These are phyloP conservation scores for Drosophila obscura DNA, from an alignment of 1,140 invertebrate species.

Conservation along the genomic window DNA sequence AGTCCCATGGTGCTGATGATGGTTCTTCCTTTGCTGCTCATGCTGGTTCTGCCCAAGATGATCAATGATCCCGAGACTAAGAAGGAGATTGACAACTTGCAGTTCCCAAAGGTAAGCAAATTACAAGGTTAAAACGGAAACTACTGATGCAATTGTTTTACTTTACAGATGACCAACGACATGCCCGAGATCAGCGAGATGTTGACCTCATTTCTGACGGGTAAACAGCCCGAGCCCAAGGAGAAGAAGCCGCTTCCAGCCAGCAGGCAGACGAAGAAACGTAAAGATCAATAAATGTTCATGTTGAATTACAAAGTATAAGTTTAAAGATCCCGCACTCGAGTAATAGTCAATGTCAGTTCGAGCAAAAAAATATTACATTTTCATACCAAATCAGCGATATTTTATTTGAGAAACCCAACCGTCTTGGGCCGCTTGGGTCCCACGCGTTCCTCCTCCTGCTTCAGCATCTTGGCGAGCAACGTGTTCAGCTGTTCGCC, in stretches of 20 bases:
- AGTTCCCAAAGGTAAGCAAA: constrained; percentile 71
- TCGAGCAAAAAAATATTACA: constrained; percentile 40
- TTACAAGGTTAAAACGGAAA: no score
- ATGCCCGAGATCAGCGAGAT: constrained; percentile 96
- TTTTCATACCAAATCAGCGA: constrained; percentile 42
- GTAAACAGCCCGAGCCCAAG: constrained; percentile 83
- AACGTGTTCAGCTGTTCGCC: constrained; percentile 64
- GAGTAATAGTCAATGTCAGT: constrained; percentile 27
- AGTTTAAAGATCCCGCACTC: constrained; percentile 25
- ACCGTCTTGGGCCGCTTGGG: constrained; percentile 63
- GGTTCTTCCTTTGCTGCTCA: constrained; percentile 94
- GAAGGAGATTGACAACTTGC: constrained; percentile 95
- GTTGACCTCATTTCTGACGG: constrained; percentile 91
- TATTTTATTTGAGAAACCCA: constrained; percentile 80
- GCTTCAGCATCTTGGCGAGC: constrained; percentile 61
- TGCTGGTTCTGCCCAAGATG: constrained; percentile 97
- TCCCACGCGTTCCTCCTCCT: constrained; percentile 68
- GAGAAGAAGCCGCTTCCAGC: constrained; percentile 71
- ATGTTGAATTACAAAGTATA: constrained; percentile 19
- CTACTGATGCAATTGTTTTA: background rate
- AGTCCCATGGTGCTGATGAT: constrained; percentile 99
- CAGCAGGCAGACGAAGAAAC: constrained; percentile 77
- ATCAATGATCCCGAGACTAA: constrained; percentile 98
- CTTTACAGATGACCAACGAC: constrained; percentile 88
- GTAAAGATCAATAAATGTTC: constrained; percentile 55